A percentile compares a stretch with the other conserved stretches of the same genome.
Evolutionary conservation across 2,888 invertebrate genomes (phyloP).

Genomic region (Drosophila villosipedis): DNA sequence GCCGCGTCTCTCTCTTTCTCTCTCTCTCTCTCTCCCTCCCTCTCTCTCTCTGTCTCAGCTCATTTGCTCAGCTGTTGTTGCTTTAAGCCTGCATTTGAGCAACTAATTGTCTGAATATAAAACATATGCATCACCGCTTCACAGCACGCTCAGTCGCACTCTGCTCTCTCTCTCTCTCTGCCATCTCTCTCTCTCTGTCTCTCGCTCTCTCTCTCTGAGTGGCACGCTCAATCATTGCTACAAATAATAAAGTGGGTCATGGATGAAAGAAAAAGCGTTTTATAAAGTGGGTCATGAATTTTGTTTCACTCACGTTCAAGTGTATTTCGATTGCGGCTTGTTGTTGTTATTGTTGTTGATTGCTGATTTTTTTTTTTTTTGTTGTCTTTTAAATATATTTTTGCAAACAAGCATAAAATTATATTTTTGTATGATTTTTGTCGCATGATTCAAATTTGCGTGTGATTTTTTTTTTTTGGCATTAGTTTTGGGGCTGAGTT

Average conservation of each 20-base stretch:
- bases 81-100: constrained; percentile 72
- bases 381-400: constrained; percentile 32
- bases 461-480: constrained; percentile 29
- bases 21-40: not conserved
- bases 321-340: constrained; percentile 81
- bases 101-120: constrained; percentile 76
- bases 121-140: constrained; percentile 68
- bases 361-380: constrained; percentile 15
- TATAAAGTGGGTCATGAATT: constrained; percentile 84
- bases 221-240: constrained; percentile 66
- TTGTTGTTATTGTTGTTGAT: constrained; percentile 36
- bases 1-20: constrained; percentile 12
- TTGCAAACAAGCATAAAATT: constrained; percentile 54
- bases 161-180: not conserved
- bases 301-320: constrained; percentile 85
- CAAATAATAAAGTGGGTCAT: constrained; percentile 84
- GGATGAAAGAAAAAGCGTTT: constrained; percentile 84
- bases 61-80: constrained; percentile 70
- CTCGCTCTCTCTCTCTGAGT: not conserved
- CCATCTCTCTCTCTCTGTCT: not conserved
- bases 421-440: constrained; percentile 45
- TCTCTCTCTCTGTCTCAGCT: constrained; percentile 27
- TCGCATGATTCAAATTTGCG: constrained; percentile 58
- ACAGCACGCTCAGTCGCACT: constrained; percentile 7
- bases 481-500: constrained; percentile 5